phyloP scores from a whole-genome alignment of 2,888 invertebrate genomes.

The Orthonychiurus folsomi region DNA sequence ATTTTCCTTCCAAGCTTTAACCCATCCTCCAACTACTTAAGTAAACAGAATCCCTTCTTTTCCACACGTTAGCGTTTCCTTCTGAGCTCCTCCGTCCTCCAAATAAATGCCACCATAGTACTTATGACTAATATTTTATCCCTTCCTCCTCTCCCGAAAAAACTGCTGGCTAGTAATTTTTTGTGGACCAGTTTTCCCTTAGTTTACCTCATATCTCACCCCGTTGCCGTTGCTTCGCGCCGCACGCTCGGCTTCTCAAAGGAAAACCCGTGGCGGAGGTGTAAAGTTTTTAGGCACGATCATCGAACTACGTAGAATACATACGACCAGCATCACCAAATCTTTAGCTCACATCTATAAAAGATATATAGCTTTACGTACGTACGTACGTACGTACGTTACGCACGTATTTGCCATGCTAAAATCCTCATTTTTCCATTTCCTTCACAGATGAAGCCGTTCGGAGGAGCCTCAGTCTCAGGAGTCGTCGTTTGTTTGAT shows the following conservation, averaged over 20 bases:
- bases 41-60: background rate
- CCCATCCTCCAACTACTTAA: too few species aligned
- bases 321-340: too few species aligned
- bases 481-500: background rate
- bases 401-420: background rate
- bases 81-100: background rate
- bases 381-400: too few species aligned
- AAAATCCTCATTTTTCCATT: background rate
- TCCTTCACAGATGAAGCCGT: background rate
- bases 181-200: background rate
- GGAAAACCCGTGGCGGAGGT: too few species aligned
- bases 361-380: too few species aligned
- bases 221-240: too few species aligned
- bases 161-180: background rate
- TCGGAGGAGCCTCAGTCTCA: too few species aligned
- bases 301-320: too few species aligned
- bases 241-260: too few species aligned
- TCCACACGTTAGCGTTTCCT: background rate
- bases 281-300: too few species aligned
- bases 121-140: constrained; percentile 1
- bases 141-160: background rate
- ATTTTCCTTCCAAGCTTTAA: too few species aligned
- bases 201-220: background rate
- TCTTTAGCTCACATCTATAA: too few species aligned
- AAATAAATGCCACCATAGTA: background rate